A percentile compares a stretch with the other conserved stretches of the same genome.
Evolutionary conservation across 2,797 vertebrate species (phyloP).

Genomic region (Zenarchopterus dispar): DNA sequence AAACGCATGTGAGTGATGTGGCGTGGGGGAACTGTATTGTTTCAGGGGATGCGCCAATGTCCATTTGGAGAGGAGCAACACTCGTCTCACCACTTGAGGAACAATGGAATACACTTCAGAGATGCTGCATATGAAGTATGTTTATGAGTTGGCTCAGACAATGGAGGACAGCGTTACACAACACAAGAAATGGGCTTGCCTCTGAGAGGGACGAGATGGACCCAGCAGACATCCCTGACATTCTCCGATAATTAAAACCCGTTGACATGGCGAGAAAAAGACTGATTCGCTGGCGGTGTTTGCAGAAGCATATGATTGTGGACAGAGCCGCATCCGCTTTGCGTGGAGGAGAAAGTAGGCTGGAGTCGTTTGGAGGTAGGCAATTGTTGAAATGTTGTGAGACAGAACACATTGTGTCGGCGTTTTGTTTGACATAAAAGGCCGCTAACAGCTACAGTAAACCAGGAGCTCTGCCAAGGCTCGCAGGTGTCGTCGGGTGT

Average conservation of each 20-base stretch:
- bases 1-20: conserved; percentile 88
- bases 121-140: conserved; percentile 84
- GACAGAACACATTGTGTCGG: conserved; percentile 58
- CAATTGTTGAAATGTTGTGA: conserved; percentile 47
- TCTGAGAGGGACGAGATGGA: conserved; percentile 64
- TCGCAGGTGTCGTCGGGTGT: conserved; percentile 72
- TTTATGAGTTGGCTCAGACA: conserved; percentile 74
- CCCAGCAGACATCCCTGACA: conserved; percentile 76
- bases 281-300: conserved; percentile 61
- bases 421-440: conserved; percentile 77
- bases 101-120: conserved; percentile 96
- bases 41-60: conserved; percentile 92
- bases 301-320: conserved; percentile 52
- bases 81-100: conserved; percentile 93
- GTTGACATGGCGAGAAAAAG: conserved; percentile 68
- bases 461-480: conserved; percentile 73
- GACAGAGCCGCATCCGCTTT: conserved; percentile 44
- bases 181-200: conserved; percentile 75
- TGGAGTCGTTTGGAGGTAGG: conserved; percentile 58
- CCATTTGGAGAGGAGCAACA: conserved; percentile 93
- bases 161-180: conserved; percentile 72
- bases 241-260: conserved; percentile 74
- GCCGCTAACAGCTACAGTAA: conserved; percentile 71
- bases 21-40: conserved; percentile 90
- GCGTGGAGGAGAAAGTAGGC: conserved; percentile 59